These are phyloP conservation scores for Cavia aperea DNA, from an alignment of 2,113 vertebrate species.

Conservation along the genomic window DNA sequence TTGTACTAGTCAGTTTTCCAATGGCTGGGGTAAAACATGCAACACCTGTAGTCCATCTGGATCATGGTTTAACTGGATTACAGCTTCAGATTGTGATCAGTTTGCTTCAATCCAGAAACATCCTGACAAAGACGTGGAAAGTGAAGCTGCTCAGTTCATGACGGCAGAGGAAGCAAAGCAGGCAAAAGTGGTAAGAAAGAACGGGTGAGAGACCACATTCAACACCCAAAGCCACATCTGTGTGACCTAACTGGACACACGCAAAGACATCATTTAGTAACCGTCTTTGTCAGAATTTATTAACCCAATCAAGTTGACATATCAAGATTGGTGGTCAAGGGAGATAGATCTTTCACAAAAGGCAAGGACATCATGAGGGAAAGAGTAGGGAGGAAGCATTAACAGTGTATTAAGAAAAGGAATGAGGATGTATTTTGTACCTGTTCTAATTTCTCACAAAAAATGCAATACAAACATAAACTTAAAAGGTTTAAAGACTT, in stretches of 20 bases:
- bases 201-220: background rate
- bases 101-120: background rate
- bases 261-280: background rate
- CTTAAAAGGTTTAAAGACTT: background rate
- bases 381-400: background rate
- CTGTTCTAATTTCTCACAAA: background rate
- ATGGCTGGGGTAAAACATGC: background rate
- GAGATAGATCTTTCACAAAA: background rate
- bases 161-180: background rate
- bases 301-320: background rate
- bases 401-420: background rate
- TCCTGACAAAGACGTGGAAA: background rate
- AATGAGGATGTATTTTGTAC: background rate
- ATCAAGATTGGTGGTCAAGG: background rate
- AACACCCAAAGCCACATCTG: background rate
- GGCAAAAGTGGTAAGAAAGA: background rate
- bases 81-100: background rate
- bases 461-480: background rate
- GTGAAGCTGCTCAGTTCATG: background rate
- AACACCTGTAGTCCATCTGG: background rate
- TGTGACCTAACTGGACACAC: background rate
- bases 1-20: background rate
- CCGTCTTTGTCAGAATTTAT: background rate
- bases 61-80: background rate
- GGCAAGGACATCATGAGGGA: background rate